Percentiles rank a stretch among this genome's conserved stretches.
Conservation (phyloP, 23 tunicate species). For the Ciona savignyi region DNA sequence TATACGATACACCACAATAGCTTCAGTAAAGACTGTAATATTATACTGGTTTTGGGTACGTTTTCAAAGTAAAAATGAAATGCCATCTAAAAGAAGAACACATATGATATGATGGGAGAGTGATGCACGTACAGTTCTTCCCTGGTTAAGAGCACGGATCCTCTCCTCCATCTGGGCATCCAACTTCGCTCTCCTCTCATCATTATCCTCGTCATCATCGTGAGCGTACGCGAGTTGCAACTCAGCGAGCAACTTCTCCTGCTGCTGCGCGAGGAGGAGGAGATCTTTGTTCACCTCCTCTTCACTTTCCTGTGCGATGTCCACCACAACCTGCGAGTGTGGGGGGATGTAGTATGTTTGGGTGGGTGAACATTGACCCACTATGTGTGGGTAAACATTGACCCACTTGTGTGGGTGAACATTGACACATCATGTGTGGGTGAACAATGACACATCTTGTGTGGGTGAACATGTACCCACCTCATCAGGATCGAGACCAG, state of each 20-base stretch:
- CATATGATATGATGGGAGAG: too few species aligned
- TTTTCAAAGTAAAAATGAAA: too few species aligned
- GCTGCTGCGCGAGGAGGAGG: constrained; percentile 82
- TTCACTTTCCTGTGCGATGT: constrained; percentile 65
- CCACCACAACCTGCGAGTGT: constrained; percentile 70
- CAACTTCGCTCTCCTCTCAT: constrained; percentile 42
- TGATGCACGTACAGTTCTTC: constrained; percentile 75
- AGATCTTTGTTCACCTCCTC: constrained; percentile 89
- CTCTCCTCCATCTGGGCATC: constrained; percentile 93
- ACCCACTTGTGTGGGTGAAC: too few species aligned
- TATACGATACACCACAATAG: too few species aligned
- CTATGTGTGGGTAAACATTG: too few species aligned
- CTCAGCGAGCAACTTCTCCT: constrained; percentile 83
- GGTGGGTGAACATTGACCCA: too few species aligned
- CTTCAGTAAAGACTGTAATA: too few species aligned
- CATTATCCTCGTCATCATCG: constrained; percentile 68
- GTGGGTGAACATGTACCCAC: constrained; percentile 4
- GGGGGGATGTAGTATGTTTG: too few species aligned
- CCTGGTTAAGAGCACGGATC: constrained; percentile 65
- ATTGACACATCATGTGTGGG: too few species aligned
- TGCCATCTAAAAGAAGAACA: too few species aligned
- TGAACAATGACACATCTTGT: neutral
- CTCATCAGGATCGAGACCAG: constrained; percentile 82
- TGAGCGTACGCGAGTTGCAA: constrained; percentile 60
- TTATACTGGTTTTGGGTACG: too few species aligned